Evolutionary conservation across 2,113 vertebrate species (phyloP), one percentile per base, ranked within the genome.

Genomic region (Parus major): DNA sequence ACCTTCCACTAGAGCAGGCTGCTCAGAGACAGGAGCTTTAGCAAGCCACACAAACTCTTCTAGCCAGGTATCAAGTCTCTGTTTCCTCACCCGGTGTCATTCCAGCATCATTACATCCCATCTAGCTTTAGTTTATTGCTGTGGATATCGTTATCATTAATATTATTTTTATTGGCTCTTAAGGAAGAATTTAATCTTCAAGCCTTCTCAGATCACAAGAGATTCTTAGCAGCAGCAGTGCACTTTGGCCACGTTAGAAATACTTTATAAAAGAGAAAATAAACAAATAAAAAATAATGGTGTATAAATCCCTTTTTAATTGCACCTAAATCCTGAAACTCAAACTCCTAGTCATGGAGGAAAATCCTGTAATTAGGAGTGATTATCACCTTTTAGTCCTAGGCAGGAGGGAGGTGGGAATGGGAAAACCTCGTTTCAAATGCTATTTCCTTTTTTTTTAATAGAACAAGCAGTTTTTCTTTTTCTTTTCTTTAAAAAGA

Each of bases 301-400:
- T 18, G 46, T 63, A 78, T 97, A 96, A 96, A 93, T 96, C 96
- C 95, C 95, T 96, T 96, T 96, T 97, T 96, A 96, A 86, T 91
- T 88, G 80, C 79, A 80, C 22, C 88, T 96, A 83, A 95, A 88
- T 68, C 88, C 92, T 96, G 88, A 68, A 94, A 96, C 82, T 96
- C 88, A 88, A 86, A 85, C 82, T 95, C 85, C 96, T 97, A 92
- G 88, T 96, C 94, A 94, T 36, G 88, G 90, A 92, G 94, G 82
- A 90, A 96, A 90, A 96, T 81, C 88, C 86, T 88, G 76, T 49
- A 35, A 81, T 96, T 90, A 96, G 82, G 49, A 79, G 44, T 60
- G 92, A 96, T 94, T 94, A 94, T 83, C 90, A 96, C 90, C 92
- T 96, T 92, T 93, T 92, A 96, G 94, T 96, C 86, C 90, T 81